These are phyloP conservation scores for Mellivora capensis DNA, from an alignment of 2,113 vertebrate species.

Conservation along the genomic window DNA sequence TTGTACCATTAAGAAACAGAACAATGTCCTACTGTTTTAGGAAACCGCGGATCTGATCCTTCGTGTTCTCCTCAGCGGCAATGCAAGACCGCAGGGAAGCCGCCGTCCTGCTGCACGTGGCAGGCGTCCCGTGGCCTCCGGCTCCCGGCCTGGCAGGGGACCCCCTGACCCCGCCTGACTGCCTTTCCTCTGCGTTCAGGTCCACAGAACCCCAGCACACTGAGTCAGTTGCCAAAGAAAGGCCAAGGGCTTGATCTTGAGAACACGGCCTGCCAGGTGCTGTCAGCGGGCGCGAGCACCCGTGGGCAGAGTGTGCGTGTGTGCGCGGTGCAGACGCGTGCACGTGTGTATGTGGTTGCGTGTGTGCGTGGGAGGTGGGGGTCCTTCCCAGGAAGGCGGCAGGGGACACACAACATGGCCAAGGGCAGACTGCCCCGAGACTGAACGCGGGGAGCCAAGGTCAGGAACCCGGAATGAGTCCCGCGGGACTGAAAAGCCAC, in stretches of 20 bases:
- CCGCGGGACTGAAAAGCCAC: background rate
- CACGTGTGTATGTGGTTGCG: too few relatives aligned
- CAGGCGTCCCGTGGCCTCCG: rapidly evolving
- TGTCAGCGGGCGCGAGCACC: background rate
- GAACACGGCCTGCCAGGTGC: background rate
- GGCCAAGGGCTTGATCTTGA: background rate
- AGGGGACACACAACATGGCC: rapidly evolving
- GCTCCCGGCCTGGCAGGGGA: background rate
- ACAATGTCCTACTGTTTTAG: background rate
- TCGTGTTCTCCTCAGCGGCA: background rate
- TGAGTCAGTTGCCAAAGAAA: background rate
- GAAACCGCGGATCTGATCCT: background rate
- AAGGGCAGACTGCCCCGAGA: background rate
- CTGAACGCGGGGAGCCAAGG: background rate
- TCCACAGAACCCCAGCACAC: background rate
- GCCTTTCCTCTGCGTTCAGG: background rate
- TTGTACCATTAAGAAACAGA: background rate
- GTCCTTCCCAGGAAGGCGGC: background rate
- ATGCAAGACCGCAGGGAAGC: background rate
- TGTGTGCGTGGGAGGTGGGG: background rate
- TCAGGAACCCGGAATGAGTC: constrained; percentile 8
- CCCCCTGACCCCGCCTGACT: background rate
- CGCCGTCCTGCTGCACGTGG: rapidly evolving
- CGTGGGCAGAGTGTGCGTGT: too few relatives aligned
- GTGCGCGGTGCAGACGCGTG: too few relatives aligned